A percentile compares a stretch with the other conserved stretches of the same genome.
These are phyloP conservation scores for Chrysemys picta DNA, from an alignment of 2,113 vertebrate genomes.

Conservation along the genomic window DNA sequence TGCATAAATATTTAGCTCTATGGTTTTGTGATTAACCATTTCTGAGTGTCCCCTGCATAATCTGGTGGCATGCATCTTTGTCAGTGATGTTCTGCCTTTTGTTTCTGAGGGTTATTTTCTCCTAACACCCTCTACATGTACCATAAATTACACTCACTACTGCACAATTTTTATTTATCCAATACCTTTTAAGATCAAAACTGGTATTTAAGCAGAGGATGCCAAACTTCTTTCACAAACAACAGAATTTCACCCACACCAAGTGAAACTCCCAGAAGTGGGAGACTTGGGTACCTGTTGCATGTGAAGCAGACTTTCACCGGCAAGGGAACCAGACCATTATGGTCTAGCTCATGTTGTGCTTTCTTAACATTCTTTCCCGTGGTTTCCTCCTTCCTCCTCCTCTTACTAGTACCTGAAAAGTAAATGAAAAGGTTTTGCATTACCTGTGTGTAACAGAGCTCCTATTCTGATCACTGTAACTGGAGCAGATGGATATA, in stretches of 20 bases:
- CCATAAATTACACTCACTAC: not conserved
- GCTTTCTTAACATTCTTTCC: slow-evolving; percentile 94
- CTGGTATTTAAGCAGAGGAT: not conserved
- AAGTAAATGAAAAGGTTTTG: slow-evolving; percentile 48
- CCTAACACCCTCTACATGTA: not conserved
- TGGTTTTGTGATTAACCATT: slow-evolving; percentile 15
- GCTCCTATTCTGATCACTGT: slow-evolving; percentile 5
- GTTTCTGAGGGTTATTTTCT: slow-evolving; percentile 56
- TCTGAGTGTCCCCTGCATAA: slow-evolving; percentile 21
- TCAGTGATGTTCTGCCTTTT: not conserved
- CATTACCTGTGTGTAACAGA: slow-evolving; percentile 13
- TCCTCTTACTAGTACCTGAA: slow-evolving; percentile 95
- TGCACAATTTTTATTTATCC: not conserved
- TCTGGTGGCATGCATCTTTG: slow-evolving; percentile 15
- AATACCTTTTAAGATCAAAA: not conserved
- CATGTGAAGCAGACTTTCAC: slow-evolving; percentile 97
- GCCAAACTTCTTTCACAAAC: not conserved
- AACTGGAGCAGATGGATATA: slow-evolving; percentile 14
- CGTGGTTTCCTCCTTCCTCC: slow-evolving; percentile 94
- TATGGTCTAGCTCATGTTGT: slow-evolving; percentile 95
- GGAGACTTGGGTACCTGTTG: slow-evolving; percentile 86
- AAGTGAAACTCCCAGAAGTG: not conserved
- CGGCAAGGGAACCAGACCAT: slow-evolving; percentile 94
- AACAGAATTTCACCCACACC: not conserved
- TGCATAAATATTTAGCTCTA: not conserved